Conservation (phyloP, 2,113 vertebrate species). For the Lynx canadensis region DNA sequence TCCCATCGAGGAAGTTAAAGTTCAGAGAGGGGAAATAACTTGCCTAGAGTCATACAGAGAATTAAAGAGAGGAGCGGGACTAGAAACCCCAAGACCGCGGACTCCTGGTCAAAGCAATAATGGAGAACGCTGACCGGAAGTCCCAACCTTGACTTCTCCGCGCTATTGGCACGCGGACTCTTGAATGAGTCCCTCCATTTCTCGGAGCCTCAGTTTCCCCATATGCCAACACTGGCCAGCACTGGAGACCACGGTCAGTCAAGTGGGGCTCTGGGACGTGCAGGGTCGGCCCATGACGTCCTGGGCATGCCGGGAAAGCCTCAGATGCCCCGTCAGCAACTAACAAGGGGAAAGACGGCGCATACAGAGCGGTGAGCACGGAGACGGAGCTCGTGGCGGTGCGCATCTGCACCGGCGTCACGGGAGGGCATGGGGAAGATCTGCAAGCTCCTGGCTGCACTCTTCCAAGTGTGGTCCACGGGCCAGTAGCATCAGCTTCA, state of each 20-base stretch:
- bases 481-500: not conserved
- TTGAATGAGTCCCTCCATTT: not conserved
- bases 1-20: not conserved
- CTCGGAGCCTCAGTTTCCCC: not conserved
- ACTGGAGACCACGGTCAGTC: not conserved
- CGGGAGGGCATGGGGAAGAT: fast-evolving
- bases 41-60: not conserved
- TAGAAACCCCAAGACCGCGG: not conserved
- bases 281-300: not conserved
- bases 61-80: not conserved
- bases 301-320: not conserved
- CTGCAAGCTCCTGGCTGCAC: not conserved
- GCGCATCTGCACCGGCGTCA: fast-evolving
- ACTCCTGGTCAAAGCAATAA: not conserved
- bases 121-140: not conserved
- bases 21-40: not conserved
- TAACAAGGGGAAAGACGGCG: not conserved
- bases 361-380: not conserved
- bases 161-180: not conserved
- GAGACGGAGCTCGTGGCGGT: fast-evolving
- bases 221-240: not conserved
- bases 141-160: not conserved
- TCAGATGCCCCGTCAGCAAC: not conserved
- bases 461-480: not conserved
- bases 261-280: not conserved